Evolutionary conservation across 2,113 vertebrate species (phyloP).

Genomic region (Saimiri boliviensis): DNA sequence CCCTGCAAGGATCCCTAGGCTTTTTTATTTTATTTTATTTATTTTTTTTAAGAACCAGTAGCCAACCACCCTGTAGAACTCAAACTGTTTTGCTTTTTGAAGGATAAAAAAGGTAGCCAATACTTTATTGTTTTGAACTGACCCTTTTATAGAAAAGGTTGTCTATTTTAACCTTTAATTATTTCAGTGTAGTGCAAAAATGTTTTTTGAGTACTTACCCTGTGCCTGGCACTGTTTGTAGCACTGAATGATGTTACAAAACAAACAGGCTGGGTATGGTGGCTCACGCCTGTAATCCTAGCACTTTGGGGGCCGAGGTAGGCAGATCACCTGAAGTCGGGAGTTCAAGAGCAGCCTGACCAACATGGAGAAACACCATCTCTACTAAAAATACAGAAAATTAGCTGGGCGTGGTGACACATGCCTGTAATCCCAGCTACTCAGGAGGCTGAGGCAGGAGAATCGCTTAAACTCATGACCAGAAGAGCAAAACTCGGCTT

Average conservation of each 20-base stretch:
- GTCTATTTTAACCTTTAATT: not conserved
- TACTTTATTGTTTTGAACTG: not conserved
- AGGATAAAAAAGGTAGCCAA: not conserved
- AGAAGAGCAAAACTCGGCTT: too few relatives aligned
- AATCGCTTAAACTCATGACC: too few relatives aligned
- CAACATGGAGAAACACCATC: too few relatives aligned
- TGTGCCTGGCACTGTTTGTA: not conserved
- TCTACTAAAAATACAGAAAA: too few relatives aligned
- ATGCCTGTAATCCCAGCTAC: too few relatives aligned
- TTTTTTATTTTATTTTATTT: too few relatives aligned
- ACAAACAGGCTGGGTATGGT: not conserved
- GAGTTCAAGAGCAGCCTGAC: too few relatives aligned
- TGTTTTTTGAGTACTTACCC: not conserved
- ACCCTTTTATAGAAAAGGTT: not conserved
- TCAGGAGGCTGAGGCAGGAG: too few relatives aligned
- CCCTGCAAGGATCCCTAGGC: not conserved
- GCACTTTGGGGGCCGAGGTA: too few relatives aligned
- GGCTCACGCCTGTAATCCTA: too few relatives aligned
- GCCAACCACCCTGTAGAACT: not conserved
- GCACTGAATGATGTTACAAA: not conserved
- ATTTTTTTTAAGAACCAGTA: not conserved
- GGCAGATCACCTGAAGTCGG: too few relatives aligned
- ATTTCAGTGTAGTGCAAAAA: conserved; percentile 25
- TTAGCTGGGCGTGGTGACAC: too few relatives aligned
- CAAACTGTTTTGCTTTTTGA: conserved; percentile 8